Conservation (phyloP, 2,888 invertebrate species). For the Tiphia femorata region DNA sequence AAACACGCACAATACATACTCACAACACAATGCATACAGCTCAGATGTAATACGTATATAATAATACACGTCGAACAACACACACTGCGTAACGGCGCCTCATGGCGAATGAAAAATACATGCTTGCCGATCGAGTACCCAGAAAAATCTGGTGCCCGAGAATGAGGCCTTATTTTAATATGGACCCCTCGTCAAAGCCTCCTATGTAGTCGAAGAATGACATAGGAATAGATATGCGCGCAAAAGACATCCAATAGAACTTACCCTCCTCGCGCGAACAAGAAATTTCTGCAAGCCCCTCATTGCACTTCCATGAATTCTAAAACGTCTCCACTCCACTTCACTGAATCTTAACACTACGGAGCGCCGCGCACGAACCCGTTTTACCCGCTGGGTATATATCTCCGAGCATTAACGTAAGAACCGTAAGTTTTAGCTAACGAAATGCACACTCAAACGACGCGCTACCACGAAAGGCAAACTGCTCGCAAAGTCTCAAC, state of each 20-base stretch:
- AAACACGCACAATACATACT: too few species aligned
- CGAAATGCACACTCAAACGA: background rate
- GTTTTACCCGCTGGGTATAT: conserved; percentile 39
- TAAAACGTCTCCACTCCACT: conserved; percentile 32
- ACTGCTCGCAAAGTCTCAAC: conserved; percentile 36
- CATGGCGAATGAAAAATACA: background rate
- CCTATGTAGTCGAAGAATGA: too few species aligned
- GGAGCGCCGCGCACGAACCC: conserved; percentile 36
- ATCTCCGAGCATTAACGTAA: conserved; percentile 18
- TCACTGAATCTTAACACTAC: conserved; percentile 28
- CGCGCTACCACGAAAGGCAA: conserved; percentile 24
- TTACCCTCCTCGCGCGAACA: conserved; percentile 36
- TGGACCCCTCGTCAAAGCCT: too few species aligned
- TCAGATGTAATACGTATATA: too few species aligned
- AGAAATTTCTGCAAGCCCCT: conserved; percentile 36
- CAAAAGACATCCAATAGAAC: conserved; percentile 15
- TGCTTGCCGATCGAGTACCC: background rate
- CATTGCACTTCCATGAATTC: conserved; percentile 47
- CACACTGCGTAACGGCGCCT: background rate
- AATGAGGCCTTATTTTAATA: too few species aligned
- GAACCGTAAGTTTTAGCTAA: background rate
- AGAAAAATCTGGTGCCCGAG: too few species aligned
- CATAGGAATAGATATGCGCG: background rate
- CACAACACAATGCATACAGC: background rate
- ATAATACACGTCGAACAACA: background rate